Evolutionary conservation across 2,113 vertebrate species (phyloP).

Genomic region (Daboia siamensis): DNA sequence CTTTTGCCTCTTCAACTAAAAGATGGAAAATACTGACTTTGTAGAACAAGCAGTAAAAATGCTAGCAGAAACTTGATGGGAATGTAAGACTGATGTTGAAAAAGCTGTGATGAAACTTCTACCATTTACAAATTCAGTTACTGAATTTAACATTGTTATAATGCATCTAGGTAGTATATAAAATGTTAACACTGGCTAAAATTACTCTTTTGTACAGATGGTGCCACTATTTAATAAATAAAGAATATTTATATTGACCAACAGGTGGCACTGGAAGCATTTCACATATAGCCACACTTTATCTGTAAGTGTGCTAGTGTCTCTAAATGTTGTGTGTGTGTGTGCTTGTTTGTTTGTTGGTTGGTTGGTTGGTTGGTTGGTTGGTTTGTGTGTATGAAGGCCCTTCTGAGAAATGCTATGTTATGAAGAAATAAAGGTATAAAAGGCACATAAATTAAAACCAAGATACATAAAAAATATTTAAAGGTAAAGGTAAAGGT

Average conservation of each 20-base stretch:
- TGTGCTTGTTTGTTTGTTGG: no score
- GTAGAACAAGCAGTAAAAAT: no score
- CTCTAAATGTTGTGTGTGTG: no score
- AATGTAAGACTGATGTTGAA: no score
- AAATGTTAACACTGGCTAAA: background rate
- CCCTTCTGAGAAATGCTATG: constrained; percentile 6
- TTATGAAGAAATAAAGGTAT: constrained; percentile 40
- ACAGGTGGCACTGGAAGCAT: constrained; percentile 65
- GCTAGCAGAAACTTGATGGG: no score
- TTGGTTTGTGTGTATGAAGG: no score
- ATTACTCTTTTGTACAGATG: background rate
- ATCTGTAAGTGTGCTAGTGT: background rate
- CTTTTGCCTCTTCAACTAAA: no score
- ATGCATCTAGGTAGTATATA: background rate
- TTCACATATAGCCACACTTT: constrained; percentile 43
- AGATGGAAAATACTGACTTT: no score
- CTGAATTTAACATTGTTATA: background rate
- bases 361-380: no score
- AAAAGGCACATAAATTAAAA: constrained; percentile 44
- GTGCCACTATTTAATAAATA: constrained; percentile 4
- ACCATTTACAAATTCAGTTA: no score
- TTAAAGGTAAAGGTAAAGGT: no score
- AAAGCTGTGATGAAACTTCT: no score
- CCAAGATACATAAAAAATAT: constrained; percentile 20
- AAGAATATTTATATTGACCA: constrained; percentile 44